Evolutionary conservation across 1,140 invertebrate species (phyloP), one percentile per base, ranked within the genome.

Genomic region (Xylocopa sonorina): DNA sequence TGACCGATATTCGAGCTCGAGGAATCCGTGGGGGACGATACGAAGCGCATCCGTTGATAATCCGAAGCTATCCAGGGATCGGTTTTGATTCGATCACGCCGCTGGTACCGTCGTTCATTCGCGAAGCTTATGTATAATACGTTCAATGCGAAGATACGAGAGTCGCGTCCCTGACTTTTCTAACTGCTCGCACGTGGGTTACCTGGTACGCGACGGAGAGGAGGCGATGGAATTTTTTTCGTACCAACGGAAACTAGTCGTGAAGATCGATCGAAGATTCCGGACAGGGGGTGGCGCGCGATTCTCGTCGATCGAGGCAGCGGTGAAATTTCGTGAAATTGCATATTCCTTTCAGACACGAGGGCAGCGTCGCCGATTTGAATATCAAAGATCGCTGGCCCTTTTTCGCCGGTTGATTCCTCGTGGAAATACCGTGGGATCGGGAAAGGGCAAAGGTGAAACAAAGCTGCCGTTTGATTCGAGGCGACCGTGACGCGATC

Each of bases 301-400:
- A n/a, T n/a, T n/a, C 7, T 14, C 4, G 50, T 50, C 46, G 7
- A 29, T 24, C 14, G 27, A 21, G 14, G 34, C 12, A 2, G 21
- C 58, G 41, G 38, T 60, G 71, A 73, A 73, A 60, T 48, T 73
- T 57, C 71, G 62, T 60, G 71, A 46, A 73, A 48, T 48, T 48
- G 57, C 51, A 57, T 57, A 71, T 43, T 57, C 68, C 68, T 57
- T 57, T 57, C 51, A n/a, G 68, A 43, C n/a, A n/a, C 68, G 51
- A 71, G 51, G 38, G 38, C 51, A 41, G 67, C n/a, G 69, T 7
- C 69, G 21, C 21, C 21, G 43, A 73, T 73, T 62, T 62, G 57
- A 73, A 73, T 73, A 73, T 73, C 71, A 62, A 73, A 73, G 71
- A 38, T 62, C 27, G 57, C 43, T 21, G 41, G 53, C 55, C 14